Percentiles rank a stretch among this genome's conserved stretches.
Evolutionary conservation across 2,888 invertebrate species (phyloP).

Genomic region (Melinaea marsaeus): DNA sequence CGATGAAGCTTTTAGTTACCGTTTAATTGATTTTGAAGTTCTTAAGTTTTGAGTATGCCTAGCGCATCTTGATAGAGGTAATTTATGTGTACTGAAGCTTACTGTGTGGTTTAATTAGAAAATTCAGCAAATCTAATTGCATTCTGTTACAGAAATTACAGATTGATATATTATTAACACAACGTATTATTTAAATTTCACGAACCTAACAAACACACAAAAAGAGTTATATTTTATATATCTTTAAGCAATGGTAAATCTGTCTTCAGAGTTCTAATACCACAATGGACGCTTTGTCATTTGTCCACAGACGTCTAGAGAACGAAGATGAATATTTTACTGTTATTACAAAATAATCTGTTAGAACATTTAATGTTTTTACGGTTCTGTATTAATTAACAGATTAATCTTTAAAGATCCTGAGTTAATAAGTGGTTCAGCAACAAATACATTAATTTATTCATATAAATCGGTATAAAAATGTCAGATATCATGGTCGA

Average conservation of each 20-base stretch:
- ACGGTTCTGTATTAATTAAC: too few relatives aligned
- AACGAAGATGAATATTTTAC: conserved; percentile 2
- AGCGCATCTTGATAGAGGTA: conserved; percentile 19
- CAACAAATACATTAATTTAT: too few relatives aligned
- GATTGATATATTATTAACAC: conserved; percentile 13
- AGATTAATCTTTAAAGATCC: too few relatives aligned
- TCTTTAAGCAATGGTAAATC: conserved; percentile 8
- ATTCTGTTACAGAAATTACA: conserved; percentile 7
- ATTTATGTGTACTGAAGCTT: conserved; percentile 18
- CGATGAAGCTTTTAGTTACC: neutral
- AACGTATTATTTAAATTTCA: too few relatives aligned
- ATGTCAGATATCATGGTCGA: too few relatives aligned
- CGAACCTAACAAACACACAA: neutral
- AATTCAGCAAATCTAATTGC: conserved; percentile 12
- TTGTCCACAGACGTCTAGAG: conserved; percentile 8
- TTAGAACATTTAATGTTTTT: too few relatives aligned
- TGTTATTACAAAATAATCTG: neutral
- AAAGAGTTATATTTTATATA: neutral
- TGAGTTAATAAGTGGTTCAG: too few relatives aligned
- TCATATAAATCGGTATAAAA: too few relatives aligned
- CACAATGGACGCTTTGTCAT: conserved; percentile 14
- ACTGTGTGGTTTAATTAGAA: conserved; percentile 21
- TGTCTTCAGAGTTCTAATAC: conserved; percentile 11
- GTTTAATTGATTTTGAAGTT: conserved; percentile 11
- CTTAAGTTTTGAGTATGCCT: conserved; percentile 16